Conservation (phyloP, 2,113 vertebrate genomes). For the Chinchilla lanigera region DNA sequence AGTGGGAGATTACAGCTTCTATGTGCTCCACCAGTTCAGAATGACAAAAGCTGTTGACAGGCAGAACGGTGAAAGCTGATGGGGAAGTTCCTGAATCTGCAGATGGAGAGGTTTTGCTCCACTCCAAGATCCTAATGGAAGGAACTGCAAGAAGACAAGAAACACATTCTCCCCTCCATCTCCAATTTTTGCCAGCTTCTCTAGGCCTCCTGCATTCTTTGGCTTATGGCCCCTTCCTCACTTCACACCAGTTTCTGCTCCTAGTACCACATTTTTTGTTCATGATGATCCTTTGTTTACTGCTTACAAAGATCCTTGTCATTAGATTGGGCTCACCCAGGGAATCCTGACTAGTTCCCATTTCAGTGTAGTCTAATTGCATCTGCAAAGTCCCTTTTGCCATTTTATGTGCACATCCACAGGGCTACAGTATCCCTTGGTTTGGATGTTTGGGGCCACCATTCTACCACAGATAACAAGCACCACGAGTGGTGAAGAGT, state of each 20-base stretch:
- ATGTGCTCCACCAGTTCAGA: background rate
- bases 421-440: too few relatives aligned
- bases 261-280: background rate
- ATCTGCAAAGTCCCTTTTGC: background rate
- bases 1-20: background rate
- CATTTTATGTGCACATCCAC: fast-evolving
- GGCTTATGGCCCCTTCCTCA: background rate
- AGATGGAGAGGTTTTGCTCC: background rate
- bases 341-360: background rate
- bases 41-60: background rate
- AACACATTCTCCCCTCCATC: background rate
- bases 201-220: background rate
- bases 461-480: background rate
- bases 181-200: background rate
- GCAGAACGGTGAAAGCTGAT: background rate
- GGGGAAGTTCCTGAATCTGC: too few relatives aligned
- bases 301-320: background rate
- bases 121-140: background rate
- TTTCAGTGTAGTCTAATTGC: background rate
- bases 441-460: background rate
- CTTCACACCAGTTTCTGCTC: background rate
- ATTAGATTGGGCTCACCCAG: background rate
- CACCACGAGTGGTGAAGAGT: background rate
- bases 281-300: too few relatives aligned
- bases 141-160: background rate